A percentile compares a stretch with the other conserved stretches of the same genome.
phyloP scores from a whole-genome alignment of 2,888 invertebrate genomes.

The Plagodis pulveraria region DNA sequence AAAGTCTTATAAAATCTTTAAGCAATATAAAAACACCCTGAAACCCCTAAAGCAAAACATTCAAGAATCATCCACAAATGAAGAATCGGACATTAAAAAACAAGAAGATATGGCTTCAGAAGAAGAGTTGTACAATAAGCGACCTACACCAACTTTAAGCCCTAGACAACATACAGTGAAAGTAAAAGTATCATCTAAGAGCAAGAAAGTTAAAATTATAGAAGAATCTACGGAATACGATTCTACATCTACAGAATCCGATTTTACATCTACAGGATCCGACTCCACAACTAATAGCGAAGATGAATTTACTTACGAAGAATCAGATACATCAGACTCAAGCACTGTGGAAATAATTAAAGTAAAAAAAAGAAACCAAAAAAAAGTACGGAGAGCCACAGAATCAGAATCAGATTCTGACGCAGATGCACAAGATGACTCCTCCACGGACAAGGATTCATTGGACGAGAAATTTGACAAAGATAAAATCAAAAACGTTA shows the following conservation, averaged over 20 bases:
- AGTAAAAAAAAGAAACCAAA: too few species aligned
- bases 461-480: too few species aligned
- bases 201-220: background rate
- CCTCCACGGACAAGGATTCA: too few species aligned
- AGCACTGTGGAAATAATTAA: too few species aligned
- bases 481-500: background rate
- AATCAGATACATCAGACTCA: too few species aligned
- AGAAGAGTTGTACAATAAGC: background rate
- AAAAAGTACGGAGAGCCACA: too few species aligned
- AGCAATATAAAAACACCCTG: background rate
- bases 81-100: background rate
- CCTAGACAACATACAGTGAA: too few species aligned
- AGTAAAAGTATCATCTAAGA: background rate
- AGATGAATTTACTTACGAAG: too few species aligned
- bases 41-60: background rate
- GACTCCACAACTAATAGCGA: too few species aligned
- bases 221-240: constrained; percentile 3
- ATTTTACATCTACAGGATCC: background rate
- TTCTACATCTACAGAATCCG: background rate
- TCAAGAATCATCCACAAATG: background rate
- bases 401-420: background rate
- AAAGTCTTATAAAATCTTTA: background rate
- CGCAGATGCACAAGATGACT: too few species aligned
- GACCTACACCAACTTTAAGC: background rate
- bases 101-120: background rate